Base-by-base conservation (phyloP, 1,140 invertebrate genomes). In the Planococcus citri region DNA sequence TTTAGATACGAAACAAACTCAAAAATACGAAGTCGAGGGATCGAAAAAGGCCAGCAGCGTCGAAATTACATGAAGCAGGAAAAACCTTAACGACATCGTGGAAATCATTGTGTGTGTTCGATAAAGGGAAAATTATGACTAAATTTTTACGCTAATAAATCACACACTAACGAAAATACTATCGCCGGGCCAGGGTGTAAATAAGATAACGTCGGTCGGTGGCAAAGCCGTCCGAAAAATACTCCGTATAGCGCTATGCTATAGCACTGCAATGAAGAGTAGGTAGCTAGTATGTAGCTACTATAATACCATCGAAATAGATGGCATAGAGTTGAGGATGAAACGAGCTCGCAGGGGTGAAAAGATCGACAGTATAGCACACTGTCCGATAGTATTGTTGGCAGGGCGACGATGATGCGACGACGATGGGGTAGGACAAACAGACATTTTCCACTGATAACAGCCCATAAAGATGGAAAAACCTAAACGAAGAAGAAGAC, bases 401-500 rank as follows among this genome's bases (percentile, higher is more conserved):
- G n/a, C n/a, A n/a, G n/a, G n/a, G n/a, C n/a, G n/a, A n/a, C n/a
- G n/a, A n/a, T n/a, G n/a, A n/a, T n/a, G n/a, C n/a, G n/a, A n/a
- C n/a, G n/a, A n/a, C n/a, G n/a, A 4, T 17, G 41, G 41, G 12
- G 6, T 9, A 51, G 17, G 41, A 51, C 41, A 51, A 51, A 51
- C 41, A 51, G 41, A 51, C 41, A 51, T 51, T 51, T 51, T 51
- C 41, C 12, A 51, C 41, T 51, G 41, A 51, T 51, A 51, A 51
- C 41, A 51, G 41, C 41, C 41, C 41, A 51, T 51, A 51, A 51
- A 51, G 41, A 51, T 51, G 41, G 41, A 51, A 51, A 51, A 51
- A 51, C 41, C 41, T 51, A 51, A 51, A 51, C 41, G 60, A 64
- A 24, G 60, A 64, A 27, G 22, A 64, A 64, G 60, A 27, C 60